Evolutionary conservation across 30 jellyfish, hydroid and myxozoan genomes (phyloP), one percentile per base, ranked within the genome.

Genomic region (Mastigias papua): DNA sequence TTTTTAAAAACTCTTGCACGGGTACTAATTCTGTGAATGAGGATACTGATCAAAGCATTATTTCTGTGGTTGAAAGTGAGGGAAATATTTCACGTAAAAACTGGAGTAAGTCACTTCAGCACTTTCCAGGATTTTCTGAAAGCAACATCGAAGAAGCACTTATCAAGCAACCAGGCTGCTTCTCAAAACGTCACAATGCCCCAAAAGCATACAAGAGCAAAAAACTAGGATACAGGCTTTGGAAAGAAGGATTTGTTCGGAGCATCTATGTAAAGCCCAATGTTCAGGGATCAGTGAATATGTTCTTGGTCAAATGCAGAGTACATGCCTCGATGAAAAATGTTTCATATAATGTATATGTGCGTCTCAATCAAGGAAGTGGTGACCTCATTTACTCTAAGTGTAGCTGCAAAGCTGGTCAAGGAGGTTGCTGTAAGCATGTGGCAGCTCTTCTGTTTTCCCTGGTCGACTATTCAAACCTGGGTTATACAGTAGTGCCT

Each of bases 391-490:
- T 54, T 28, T 26, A 57, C 51, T 30, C 84, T 21, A 60, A 78
- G 42, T 31, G 51, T 32, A 58, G 27, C 34, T 63, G 79, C 66
- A 81, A 81, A 54, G 91, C 88, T 28, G 91, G 91, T 21, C 81
- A 64, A 54, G 82, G 84, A 29, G 89, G 96, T 31, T 86, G 90
- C 34, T 88, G 87, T 73, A 76, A 76, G 73, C 93, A 71, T 54
- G 93, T 54, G 32, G 90, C 93, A n/a, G 89, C 89, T 22, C 60
- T 51, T 11, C 68, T 84, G 26, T 73, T 26, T 23, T 34, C 65
- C 27, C 51, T 25, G n/a, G 57, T 84, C 27, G 93, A 84, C 80
- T 84, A 17, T 35, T 69, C 69, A 20, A 58, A 71, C 30, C 26
- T 73, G 49, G 92, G 54, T 22, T 37, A 1, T 25, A 54, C 33